Conservation (phyloP, 2,888 invertebrate genomes). For the Philereme transversata region DNA sequence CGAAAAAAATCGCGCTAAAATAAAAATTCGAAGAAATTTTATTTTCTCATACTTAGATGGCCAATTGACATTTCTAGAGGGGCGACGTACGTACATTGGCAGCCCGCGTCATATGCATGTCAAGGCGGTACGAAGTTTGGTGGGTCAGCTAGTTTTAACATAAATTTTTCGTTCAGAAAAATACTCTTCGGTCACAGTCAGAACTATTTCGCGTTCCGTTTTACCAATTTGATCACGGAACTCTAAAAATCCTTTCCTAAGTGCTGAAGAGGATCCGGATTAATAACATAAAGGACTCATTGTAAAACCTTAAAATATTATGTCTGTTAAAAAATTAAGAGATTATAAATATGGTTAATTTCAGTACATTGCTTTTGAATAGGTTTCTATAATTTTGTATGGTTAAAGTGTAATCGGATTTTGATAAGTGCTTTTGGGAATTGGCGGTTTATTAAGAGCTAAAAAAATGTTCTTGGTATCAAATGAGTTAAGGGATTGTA, state of each 20-base stretch:
- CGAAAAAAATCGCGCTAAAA: too few species aligned
- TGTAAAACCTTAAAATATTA: constrained; percentile 37
- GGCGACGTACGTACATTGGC: too few species aligned
- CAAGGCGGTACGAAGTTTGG: too few species aligned
- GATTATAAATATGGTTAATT: constrained; percentile 49
- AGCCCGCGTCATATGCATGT: too few species aligned
- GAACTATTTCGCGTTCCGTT: neutral
- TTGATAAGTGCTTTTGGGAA: constrained; percentile 43
- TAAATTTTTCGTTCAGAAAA: too few species aligned
- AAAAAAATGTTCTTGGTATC: constrained; percentile 18
- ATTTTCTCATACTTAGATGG: too few species aligned
- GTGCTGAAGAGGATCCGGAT: constrained; percentile 28
- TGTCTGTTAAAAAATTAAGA: constrained; percentile 44
- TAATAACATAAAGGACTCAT: constrained; percentile 33
- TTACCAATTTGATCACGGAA: constrained; percentile 2
- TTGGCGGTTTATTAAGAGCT: constrained; percentile 14
- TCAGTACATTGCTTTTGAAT: constrained; percentile 59
- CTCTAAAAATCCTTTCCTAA: constrained; percentile 27
- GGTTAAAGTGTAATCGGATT: constrained; percentile 64
- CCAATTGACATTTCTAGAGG: too few species aligned
- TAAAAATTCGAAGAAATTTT: too few species aligned
- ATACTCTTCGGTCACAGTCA: too few species aligned
- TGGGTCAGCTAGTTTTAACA: too few species aligned
- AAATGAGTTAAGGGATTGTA: constrained; percentile 9
- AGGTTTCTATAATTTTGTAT: constrained; percentile 31